A percentile compares a stretch with the other conserved stretches of the same genome.
Conservation (phyloP, 1,140 invertebrate genomes). For the Hestina assimilis region DNA sequence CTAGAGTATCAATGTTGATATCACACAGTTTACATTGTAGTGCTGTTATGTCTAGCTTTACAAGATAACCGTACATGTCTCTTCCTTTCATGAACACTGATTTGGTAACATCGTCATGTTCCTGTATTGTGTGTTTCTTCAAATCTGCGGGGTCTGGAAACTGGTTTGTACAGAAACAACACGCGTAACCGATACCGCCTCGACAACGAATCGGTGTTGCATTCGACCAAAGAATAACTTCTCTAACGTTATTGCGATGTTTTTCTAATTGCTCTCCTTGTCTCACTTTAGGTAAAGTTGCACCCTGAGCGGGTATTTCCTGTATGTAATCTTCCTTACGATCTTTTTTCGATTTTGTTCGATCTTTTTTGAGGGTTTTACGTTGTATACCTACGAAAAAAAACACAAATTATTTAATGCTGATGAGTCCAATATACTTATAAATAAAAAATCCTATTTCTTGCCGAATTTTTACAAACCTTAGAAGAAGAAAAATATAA, state of each 20-base stretch:
- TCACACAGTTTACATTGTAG: constrained; percentile 40
- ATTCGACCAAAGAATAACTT: constrained; percentile 53
- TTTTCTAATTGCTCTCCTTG: constrained; percentile 41
- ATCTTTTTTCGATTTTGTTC: constrained; percentile 24
- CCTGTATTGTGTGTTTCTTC: constrained; percentile 44
- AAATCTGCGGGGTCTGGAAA: constrained; percentile 45
- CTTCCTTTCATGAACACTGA: constrained; percentile 38
- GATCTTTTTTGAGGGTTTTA: constrained; percentile 27
- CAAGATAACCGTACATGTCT: constrained; percentile 41
- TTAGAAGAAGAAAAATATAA: too few species aligned
- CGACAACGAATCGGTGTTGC: constrained; percentile 52
- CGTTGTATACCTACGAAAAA: constrained; percentile 50
- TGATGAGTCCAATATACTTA: too few species aligned
- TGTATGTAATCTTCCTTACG: constrained; percentile 1
- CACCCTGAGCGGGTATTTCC: not conserved
- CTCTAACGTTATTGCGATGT: constrained; percentile 48
- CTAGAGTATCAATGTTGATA: constrained; percentile 21
- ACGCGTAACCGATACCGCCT: constrained; percentile 44
- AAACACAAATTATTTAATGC: constrained; percentile 37
- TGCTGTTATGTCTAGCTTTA: constrained; percentile 47
- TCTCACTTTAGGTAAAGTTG: constrained; percentile 21
- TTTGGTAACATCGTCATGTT: constrained; percentile 40
- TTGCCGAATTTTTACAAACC: too few species aligned
- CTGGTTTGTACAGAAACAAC: constrained; percentile 47
- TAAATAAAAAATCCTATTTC: too few species aligned